Evolutionary conservation across 2,113 vertebrate species (phyloP).

Genomic region (Myiozetetes cayanensis): DNA sequence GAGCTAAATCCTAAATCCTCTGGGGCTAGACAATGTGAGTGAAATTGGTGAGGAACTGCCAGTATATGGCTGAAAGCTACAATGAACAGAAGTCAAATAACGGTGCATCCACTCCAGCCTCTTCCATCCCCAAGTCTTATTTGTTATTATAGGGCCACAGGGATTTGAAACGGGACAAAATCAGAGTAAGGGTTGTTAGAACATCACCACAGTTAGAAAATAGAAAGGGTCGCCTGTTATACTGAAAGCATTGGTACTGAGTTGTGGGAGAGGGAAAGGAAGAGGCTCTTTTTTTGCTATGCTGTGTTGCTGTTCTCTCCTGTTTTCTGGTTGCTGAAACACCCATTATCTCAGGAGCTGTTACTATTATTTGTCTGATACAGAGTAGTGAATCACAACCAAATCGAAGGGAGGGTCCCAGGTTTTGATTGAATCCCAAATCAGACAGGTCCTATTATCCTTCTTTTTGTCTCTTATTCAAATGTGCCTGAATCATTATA

Average conservation of each 20-base stretch:
- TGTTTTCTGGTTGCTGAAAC: conserved; percentile 23
- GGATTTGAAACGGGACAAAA: background rate
- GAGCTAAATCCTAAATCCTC: conserved; percentile 24
- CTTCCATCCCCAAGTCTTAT: background rate
- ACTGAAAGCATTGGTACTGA: background rate
- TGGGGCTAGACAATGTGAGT: background rate
- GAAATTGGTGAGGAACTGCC: background rate
- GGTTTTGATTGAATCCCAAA: conserved; percentile 29
- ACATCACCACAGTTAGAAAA: background rate
- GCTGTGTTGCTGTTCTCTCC: conserved; percentile 2
- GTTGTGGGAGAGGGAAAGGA: background rate
- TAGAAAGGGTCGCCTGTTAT: background rate
- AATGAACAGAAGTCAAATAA: background rate
- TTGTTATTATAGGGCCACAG: background rate
- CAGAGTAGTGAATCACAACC: background rate
- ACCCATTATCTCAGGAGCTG: background rate
- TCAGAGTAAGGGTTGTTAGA: background rate
- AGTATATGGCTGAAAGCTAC: background rate
- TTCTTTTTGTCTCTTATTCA: conserved; percentile 42
- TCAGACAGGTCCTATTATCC: conserved; percentile 31
- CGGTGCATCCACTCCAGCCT: background rate
- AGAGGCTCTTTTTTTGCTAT: background rate
- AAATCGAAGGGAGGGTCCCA: background rate
- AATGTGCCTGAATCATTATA: background rate
- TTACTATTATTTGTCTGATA: background rate